Evolutionary conservation across 2,888 invertebrate species (phyloP), one percentile per base, ranked within the genome.

Genomic region (Diaprepes abbreviatus): DNA sequence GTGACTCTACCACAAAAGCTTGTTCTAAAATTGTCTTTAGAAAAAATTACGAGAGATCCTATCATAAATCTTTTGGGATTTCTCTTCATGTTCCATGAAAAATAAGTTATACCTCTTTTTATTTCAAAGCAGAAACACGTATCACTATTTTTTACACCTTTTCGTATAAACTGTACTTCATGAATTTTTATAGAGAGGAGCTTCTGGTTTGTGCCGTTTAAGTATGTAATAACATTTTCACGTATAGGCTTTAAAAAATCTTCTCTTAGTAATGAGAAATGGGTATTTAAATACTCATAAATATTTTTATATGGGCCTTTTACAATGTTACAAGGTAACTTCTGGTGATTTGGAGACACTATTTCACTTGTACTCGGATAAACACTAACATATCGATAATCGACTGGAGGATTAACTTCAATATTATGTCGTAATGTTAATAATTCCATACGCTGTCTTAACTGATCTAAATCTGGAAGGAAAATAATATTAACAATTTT

Each of bases 221-320:
- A 48, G 63, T 77, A 81, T n/a, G 77, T 68, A 55, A 75, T 72
- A 50, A 93, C 87, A 70, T 91, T 92, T 77, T 90, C 87, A 33
- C 92, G 84, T 19, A 96, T 80, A 0, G 95, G 93, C 14, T 87
- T 86, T 31, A 93, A 87, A 79, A 92, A 94, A 82, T 96, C 95
- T 84, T 95, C 94, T 31, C 93, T 84, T 54, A 95, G 80, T 33
- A 95, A 84, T 35, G 14, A 31, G 43, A 93, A 93, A 75, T 94
- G 94, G n/a, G 91, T 85, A 75, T 93, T 92, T 19, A 96, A 84
- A 79, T 96, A 96, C 77, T 93, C 89, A 48, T 90, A 87, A 0
- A 91, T 85, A 77, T 86, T 86, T 0, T 85, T 79, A 80, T 92
- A 94, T 0, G 86, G 85, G 12, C 92, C 92, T 43, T 87, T 82